A percentile compares a stretch with the other conserved stretches of the same genome.
Conservation (phyloP, 2,113 vertebrate genomes). For the Mesembrinibis cayennensis region DNA sequence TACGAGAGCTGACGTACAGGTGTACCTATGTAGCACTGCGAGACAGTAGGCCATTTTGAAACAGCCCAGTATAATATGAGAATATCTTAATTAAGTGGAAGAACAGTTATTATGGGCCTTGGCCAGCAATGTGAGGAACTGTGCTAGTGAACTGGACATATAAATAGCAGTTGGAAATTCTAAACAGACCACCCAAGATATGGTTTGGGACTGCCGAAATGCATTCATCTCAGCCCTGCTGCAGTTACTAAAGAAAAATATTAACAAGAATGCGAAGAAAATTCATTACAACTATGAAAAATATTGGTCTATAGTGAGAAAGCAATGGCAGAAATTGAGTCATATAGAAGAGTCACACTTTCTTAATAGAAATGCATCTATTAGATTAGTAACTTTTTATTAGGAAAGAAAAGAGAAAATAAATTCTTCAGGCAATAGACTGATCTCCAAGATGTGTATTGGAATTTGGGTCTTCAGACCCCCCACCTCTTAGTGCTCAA, state of each 20-base stretch:
- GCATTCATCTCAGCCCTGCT: background rate
- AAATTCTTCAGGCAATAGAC: background rate
- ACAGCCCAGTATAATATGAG: background rate
- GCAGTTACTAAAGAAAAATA: background rate
- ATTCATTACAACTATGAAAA: background rate
- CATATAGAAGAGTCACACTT: background rate
- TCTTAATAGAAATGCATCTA: background rate
- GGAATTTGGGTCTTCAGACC: background rate
- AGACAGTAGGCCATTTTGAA: background rate
- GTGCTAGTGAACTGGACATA: background rate
- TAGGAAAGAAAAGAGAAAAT: background rate
- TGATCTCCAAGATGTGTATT: background rate
- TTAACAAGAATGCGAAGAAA: background rate
- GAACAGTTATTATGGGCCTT: background rate
- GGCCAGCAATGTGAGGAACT: background rate
- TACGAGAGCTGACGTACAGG: background rate
- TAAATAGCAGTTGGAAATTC: background rate
- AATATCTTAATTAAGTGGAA: background rate
- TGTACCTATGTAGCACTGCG: background rate
- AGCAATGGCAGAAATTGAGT: background rate
- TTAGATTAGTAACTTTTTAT: background rate
- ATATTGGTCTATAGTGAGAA: background rate
- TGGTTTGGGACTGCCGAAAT: fast-evolving
- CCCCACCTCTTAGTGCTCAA: background rate
- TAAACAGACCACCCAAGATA: too few species aligned